Evolutionary conservation across 2,113 vertebrate species (phyloP), one percentile per base, ranked within the genome.

Genomic region (Prochilodus magdalenae): DNA sequence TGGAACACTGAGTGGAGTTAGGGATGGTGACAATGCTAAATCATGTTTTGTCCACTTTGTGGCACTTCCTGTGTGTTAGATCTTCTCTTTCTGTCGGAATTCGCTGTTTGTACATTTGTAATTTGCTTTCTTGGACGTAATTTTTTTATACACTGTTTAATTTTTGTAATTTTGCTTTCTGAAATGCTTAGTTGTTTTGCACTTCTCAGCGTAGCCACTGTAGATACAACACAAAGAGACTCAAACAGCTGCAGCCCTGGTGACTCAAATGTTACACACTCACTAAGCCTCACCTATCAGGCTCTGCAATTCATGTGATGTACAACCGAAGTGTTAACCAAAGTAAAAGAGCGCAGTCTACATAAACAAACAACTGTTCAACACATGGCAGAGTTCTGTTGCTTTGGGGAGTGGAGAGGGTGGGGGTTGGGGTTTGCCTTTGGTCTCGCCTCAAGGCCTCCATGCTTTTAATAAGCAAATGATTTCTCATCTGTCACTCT

Each of bases 311-410:
- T 13, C 51, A 62, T 78, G 62, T 27, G 14, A n/a, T 75, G 74
- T 47, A 53, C 53, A 36, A 70, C 14, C 60, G n/a, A n/a, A n/a
- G n/a, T n/a, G 83, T 11, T n/a, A 70, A 66, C 26, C 10, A 59
- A 53, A 85, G 55, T 29, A 73, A 69, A 80, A 83, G 71, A 69
- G 73, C 81, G 87, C 79, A 80, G 89, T 73, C 78, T 47, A 75
- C 71, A 44, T 85, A 87, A 88, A 90, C 87, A 91, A 91, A 90
- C 89, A 88, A 91, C 85, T 89, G 91, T 57, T 71, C 36, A 83
- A 91, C 92, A 93, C 85, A 91, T 92, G 87, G 85, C 73, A 63
- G 53, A 69, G 18, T 77, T 73, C 57, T 81, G 5, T 36, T 79
- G 87, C 33, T 78, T 27, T 51, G 71, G 79, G 75, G 84, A 80